Evolutionary conservation across 2,888 invertebrate species (phyloP).

Genomic region (Yponomeuta plumbellus): DNA sequence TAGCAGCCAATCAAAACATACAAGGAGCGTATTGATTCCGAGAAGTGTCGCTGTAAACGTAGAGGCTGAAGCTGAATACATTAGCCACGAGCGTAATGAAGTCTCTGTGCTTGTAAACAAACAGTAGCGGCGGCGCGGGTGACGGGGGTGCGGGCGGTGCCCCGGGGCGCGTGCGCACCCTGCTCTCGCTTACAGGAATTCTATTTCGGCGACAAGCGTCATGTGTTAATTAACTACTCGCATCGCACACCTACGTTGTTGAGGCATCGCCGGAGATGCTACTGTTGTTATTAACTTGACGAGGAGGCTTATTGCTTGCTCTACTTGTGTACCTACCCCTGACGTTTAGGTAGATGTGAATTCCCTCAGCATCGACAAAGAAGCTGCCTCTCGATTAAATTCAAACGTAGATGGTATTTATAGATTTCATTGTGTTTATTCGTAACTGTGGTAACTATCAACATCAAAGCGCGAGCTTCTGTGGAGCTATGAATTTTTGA

Average conservation of each 20-base stretch:
- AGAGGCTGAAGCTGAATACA: conserved; percentile 76
- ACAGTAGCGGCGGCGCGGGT: conserved; percentile 46
- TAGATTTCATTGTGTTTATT: conserved; percentile 12
- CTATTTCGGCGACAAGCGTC: conserved; percentile 74
- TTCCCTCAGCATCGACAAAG: not conserved
- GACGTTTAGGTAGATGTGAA: not conserved
- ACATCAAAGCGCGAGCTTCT: conserved; percentile 13
- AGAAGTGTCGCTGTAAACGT: conserved; percentile 77
- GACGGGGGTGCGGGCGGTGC: conserved; percentile 38
- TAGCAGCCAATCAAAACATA: conserved; percentile 75
- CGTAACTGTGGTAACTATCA: conserved; percentile 4
- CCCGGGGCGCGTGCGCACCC: conserved; percentile 65
- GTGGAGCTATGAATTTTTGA: conserved; percentile 16
- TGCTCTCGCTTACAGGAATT: conserved; percentile 62
- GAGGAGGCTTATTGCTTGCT: conserved; percentile 67
- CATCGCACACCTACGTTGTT: conserved; percentile 73
- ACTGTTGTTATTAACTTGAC: conserved; percentile 70
- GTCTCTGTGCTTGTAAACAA: conserved; percentile 76
- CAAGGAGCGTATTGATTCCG: conserved; percentile 77
- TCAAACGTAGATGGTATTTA: not conserved
- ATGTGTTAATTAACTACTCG: conserved; percentile 74
- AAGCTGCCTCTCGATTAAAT: not conserved
- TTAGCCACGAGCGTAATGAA: conserved; percentile 76
- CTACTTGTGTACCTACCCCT: conserved; percentile 26
- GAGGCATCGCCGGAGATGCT: conserved; percentile 69